Percentiles rank a stretch among this genome's conserved stretches.
Evolutionary conservation across 2,888 invertebrate species (phyloP).

Genomic region (Rhagonycha lutea): DNA sequence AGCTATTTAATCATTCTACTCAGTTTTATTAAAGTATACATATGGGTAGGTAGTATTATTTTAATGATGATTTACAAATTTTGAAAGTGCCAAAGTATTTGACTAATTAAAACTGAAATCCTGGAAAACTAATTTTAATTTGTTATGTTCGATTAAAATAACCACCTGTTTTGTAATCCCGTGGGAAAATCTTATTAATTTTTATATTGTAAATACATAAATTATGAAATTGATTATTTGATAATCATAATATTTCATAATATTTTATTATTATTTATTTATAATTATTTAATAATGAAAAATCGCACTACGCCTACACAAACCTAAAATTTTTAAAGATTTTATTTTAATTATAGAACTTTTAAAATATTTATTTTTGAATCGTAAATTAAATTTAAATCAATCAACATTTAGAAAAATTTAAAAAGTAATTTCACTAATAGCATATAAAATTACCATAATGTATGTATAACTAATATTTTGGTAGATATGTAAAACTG

Average conservation of each 20-base stretch:
- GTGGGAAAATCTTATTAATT: neutral
- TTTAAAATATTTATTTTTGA: neutral
- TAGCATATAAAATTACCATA: neutral
- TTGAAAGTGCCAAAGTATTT: neutral
- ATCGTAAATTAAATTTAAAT: neutral
- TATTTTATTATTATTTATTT: too few species aligned
- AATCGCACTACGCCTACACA: too few species aligned
- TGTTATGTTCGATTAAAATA: neutral
- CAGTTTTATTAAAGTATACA: constrained; percentile 15
- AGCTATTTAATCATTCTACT: constrained; percentile 16
- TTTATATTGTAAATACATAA: neutral
- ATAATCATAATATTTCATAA: too few species aligned
- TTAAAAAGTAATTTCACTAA: neutral
- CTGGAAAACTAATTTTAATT: neutral
- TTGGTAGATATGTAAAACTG: too few species aligned
- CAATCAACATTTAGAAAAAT: neutral
- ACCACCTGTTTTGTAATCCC: neutral
- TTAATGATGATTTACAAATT: neutral
- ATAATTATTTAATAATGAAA: neutral
- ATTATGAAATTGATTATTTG: neutral
- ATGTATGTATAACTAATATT: too few species aligned
- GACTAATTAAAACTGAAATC: neutral
- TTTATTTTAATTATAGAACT: neutral
- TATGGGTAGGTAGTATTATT: neutral
- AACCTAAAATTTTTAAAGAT: neutral